phyloP scores from a whole-genome alignment of 1,140 invertebrate species.

The Drosophila seguyi region DNA sequence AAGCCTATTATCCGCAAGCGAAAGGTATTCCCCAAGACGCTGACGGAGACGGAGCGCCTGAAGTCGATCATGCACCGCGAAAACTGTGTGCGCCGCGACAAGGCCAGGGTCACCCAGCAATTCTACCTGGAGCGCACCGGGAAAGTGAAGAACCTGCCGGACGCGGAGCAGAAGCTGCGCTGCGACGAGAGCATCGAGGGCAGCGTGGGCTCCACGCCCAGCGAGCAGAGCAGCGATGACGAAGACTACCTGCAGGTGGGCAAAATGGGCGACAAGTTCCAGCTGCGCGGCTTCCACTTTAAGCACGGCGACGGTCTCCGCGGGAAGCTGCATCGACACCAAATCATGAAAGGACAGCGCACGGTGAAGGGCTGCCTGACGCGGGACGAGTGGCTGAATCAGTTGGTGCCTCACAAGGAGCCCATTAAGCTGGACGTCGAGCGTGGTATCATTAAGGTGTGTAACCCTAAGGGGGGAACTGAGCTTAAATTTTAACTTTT shows the following conservation, averaged over 20 bases:
- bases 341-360: constrained; percentile 68
- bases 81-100: constrained; percentile 62
- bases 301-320: constrained; percentile 72
- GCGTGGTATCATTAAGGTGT: constrained; percentile 65
- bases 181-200: constrained; percentile 56
- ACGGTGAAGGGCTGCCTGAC: constrained; percentile 74
- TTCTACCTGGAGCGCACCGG: constrained; percentile 63
- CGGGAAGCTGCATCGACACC: constrained; percentile 72
- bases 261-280: constrained; percentile 64
- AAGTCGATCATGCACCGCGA: constrained; percentile 66
- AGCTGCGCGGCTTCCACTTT: constrained; percentile 77
- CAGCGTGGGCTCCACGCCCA: constrained; percentile 58
- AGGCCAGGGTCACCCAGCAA: constrained; percentile 60
- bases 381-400: constrained; percentile 78
- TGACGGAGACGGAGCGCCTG: constrained; percentile 70
- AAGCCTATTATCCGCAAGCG: constrained; percentile 57
- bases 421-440: constrained; percentile 76
- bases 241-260: constrained; percentile 80
- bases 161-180: constrained; percentile 56
- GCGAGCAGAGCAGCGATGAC: constrained; percentile 76
- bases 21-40: constrained; percentile 69
- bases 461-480: not conserved
- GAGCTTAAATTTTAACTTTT: not conserved
- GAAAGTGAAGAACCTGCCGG: constrained; percentile 60
- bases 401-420: constrained; percentile 72